A percentile compares a stretch with the other conserved stretches of the same genome.
Evolutionary conservation across 2,113 vertebrate genomes (phyloP).

Genomic region (Pelecanoides urinatrix): DNA sequence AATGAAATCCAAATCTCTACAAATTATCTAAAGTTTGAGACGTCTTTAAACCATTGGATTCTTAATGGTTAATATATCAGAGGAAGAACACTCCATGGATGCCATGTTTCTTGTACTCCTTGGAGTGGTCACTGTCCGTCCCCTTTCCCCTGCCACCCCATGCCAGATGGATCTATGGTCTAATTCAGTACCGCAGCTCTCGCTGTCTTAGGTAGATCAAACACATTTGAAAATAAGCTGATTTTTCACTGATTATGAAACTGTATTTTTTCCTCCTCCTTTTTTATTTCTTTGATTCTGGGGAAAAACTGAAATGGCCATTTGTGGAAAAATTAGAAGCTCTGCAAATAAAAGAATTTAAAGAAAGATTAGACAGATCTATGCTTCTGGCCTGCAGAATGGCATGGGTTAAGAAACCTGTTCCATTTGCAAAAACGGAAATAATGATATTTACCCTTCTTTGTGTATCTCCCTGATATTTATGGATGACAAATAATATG

Average conservation of each 20-base stretch:
- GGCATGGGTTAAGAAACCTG: background rate
- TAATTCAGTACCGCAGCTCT: background rate
- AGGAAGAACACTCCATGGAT: background rate
- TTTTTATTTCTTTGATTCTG: background rate
- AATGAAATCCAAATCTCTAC: background rate
- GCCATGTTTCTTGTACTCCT: background rate
- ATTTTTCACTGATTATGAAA: background rate
- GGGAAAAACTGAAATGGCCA: background rate
- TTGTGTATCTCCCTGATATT: background rate
- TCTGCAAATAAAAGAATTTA: background rate
- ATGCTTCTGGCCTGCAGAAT: background rate
- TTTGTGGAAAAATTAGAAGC: background rate
- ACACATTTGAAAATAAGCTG: background rate
- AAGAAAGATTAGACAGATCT: background rate
- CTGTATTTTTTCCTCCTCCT: background rate
- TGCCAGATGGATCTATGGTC: background rate
- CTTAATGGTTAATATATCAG: background rate
- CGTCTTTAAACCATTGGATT: background rate
- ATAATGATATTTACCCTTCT: background rate
- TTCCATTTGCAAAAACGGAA: background rate
- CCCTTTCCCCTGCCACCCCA: fast-evolving
- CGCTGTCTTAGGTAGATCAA: background rate
- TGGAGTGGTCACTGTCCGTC: background rate
- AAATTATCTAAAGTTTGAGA: background rate
- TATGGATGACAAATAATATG: background rate